Conservation (phyloP, 2,797 vertebrate species). For the Tragelaphus oryx region DNA sequence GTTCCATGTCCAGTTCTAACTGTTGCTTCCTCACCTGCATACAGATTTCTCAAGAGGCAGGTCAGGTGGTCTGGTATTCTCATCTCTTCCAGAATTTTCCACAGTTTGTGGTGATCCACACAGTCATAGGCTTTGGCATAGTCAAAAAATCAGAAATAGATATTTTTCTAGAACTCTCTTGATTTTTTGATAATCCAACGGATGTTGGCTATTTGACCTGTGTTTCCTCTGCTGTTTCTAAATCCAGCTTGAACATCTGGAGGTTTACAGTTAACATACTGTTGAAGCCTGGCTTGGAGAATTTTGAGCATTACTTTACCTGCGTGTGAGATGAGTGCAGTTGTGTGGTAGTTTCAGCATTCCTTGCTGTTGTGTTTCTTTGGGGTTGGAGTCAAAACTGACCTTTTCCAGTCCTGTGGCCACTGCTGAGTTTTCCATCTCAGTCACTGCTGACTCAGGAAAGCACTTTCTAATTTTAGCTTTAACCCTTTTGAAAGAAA, state of each 20-base stretch:
- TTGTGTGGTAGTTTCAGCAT: background rate
- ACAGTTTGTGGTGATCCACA: background rate
- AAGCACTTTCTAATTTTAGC: constrained; percentile 45
- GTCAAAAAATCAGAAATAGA: background rate
- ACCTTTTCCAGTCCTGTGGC: background rate
- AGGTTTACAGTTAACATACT: background rate
- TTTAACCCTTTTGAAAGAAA: constrained; percentile 15
- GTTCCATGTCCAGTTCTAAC: background rate
- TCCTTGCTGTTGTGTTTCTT: background rate
- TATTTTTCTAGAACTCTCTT: background rate
- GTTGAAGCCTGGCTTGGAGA: background rate
- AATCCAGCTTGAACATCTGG: background rate
- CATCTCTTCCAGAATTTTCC: background rate
- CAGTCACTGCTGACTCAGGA: background rate
- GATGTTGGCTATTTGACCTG: background rate
- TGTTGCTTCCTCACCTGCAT: background rate
- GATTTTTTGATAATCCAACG: fast-evolving
- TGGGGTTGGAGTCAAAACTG: background rate
- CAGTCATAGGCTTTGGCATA: background rate
- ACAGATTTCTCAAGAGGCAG: background rate
- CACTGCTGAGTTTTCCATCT: background rate
- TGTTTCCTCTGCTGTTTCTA: background rate
- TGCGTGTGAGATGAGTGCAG: background rate
- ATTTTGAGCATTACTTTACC: background rate
- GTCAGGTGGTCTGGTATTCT: background rate